A percentile compares a stretch with the other conserved stretches of the same genome.
These are phyloP conservation scores for Drosophila prolongata DNA, from an alignment of 2,888 invertebrate genomes.

Conservation along the genomic window DNA sequence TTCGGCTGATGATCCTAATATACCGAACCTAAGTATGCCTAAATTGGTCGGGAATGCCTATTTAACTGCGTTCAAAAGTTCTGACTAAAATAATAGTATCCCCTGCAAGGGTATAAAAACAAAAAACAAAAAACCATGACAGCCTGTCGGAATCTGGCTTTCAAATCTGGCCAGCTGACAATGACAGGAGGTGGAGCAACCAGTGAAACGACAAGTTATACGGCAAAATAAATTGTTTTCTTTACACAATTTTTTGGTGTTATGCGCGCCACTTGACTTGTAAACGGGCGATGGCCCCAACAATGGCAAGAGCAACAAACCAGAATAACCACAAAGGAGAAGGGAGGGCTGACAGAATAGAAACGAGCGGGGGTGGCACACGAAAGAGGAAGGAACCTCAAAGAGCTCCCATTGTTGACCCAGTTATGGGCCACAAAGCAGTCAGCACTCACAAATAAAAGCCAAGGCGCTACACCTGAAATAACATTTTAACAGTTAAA, in stretches of 20 bases:
- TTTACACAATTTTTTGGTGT: constrained; percentile 76
- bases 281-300: constrained; percentile 58
- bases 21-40: too few species aligned
- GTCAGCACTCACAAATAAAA: constrained; percentile 56
- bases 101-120: constrained; percentile 12
- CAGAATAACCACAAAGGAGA: constrained; percentile 17
- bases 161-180: constrained; percentile 73
- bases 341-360: background rate
- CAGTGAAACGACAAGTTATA: constrained; percentile 48
- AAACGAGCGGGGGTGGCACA: background rate
- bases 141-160: constrained; percentile 46
- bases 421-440: constrained; percentile 75
- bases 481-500: background rate
- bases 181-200: constrained; percentile 51
- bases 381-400: constrained; percentile 19
- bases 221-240: constrained; percentile 74
- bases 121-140: constrained; percentile 54
- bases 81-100: too few species aligned
- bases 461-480: constrained; percentile 12
- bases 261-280: constrained; percentile 74
- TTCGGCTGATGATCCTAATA: too few species aligned
- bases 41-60: too few species aligned
- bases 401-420: constrained; percentile 63
- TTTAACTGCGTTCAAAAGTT: too few species aligned
- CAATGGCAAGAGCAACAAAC: constrained; percentile 16